phyloP scores from a whole-genome alignment of 2,113 vertebrate species.

The Boulengeromyrus knoepffleri region DNA sequence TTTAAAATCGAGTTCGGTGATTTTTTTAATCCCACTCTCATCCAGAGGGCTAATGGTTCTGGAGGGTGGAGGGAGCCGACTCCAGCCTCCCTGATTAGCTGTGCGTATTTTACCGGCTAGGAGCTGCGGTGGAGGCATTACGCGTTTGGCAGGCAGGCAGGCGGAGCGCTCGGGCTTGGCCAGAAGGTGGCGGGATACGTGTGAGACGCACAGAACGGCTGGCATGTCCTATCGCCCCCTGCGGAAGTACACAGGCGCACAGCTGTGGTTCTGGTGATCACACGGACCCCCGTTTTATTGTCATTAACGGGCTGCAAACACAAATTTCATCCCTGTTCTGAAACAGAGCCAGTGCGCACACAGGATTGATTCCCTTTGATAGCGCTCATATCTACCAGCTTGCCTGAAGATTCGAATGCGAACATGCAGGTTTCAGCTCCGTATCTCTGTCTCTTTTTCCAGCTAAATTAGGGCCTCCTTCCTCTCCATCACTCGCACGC shows the following conservation, averaged over 20 bases:
- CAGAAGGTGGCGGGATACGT: neutral
- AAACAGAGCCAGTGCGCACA: neutral
- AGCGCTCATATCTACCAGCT: neutral
- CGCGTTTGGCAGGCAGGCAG: slow-evolving; percentile 16
- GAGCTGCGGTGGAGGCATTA: slow-evolving; percentile 48
- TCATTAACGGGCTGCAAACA: neutral
- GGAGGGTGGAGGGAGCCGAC: slow-evolving; percentile 27
- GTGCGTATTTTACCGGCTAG: slow-evolving; percentile 51
- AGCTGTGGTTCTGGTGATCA: neutral
- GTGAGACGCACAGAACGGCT: neutral
- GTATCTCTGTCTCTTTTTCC: neutral
- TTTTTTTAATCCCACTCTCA: neutral
- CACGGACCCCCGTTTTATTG: neutral
- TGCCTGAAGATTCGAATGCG: neutral
- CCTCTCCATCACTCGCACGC: neutral
- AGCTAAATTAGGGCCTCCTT: neutral
- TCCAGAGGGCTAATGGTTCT: slow-evolving; percentile 32
- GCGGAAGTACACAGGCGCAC: neutral
- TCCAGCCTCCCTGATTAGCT: slow-evolving; percentile 44
- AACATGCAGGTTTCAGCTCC: neutral
- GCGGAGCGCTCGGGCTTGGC: neutral
- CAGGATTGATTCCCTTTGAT: neutral
- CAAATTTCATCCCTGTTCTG: neutral
- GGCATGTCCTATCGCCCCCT: neutral
- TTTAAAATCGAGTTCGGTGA: neutral